Base-by-base conservation (phyloP, 2,888 invertebrate genomes). In the Trichogramma dendrolimi region DNA sequence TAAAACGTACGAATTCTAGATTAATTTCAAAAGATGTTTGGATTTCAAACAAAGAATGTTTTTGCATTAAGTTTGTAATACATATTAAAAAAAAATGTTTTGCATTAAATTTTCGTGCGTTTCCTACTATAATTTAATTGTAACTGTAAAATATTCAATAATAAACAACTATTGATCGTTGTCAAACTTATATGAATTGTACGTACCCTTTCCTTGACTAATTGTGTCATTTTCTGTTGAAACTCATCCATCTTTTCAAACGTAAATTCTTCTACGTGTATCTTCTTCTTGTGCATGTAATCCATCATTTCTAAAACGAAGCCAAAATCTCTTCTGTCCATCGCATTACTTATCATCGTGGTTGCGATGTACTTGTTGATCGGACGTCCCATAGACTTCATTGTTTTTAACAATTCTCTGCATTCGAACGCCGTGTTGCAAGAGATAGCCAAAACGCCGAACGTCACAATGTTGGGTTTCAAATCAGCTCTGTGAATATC, bases 401-500 rank as follows among this genome's bases (percentile, higher is more conserved):
- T 90, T 74, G 90, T 85, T 44, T 81, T 75, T 0, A 95, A 73
- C 6, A 96, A 81, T 68, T 85, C 81, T 55, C 82, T 77, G 4
- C 89, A 91, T 70, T 86, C 84, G 42, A 83, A 81, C 68, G 83
- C 82, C 5, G 82, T 86, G 63, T 79, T 81, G 76, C 96, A 96
- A 8, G 90, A 86, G 71, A 94, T 79, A 0, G 96, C 90, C 63
- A 96, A 78, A 2, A 90, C 87, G 49, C 94, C 95, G 81, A 90
- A 96, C 0, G 96, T 96, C 70, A 91, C 84, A 68, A 94, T 83
- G 78, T 94, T 86, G 0, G 89, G 87, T 66, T 81, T 80, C 39
- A 90, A 75, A 58, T 79, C 77, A 4, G 80, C 68, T 65, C 81
- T 81, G 70, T 84, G 76, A 61, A 83, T 77, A 51, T 81, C 62